Conservation (phyloP, 2,797 vertebrate species). For the Poecilia gillii region DNA sequence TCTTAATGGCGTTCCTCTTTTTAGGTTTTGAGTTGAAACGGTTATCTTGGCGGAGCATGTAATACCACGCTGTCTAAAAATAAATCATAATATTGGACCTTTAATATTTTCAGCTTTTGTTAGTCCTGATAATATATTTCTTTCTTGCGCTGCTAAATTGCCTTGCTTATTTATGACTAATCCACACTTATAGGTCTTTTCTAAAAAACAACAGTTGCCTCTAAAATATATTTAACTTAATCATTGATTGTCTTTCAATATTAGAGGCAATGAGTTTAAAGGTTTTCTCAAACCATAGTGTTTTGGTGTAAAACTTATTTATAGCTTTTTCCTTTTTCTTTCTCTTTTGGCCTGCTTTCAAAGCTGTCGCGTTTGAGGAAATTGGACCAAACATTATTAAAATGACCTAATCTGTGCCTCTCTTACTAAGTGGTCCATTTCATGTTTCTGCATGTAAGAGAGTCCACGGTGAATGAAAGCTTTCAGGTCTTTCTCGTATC, state of each 20-base stretch:
- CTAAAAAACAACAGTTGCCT: not conserved
- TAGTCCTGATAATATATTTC: not conserved
- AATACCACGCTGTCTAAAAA: not conserved
- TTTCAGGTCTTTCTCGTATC: slow-evolving; percentile 61
- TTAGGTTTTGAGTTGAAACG: not conserved
- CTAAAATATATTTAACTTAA: not conserved
- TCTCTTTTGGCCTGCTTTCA: not conserved
- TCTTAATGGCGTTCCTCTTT: not conserved
- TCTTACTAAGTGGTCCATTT: slow-evolving; percentile 23
- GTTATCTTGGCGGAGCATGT: not conserved
- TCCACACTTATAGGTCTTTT: not conserved
- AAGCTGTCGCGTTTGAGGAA: slow-evolving; percentile 22
- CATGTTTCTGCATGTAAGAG: slow-evolving; percentile 14
- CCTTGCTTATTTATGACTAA: not conserved
- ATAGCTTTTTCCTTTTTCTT: not conserved
- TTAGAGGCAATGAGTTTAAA: not conserved
- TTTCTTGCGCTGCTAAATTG: not conserved
- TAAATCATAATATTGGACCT: not conserved
- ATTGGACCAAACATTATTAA: slow-evolving; percentile 14
- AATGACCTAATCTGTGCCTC: slow-evolving; percentile 35
- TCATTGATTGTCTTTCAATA: not conserved
- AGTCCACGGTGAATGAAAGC: slow-evolving; percentile 73
- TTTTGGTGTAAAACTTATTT: not conserved
- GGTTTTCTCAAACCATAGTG: not conserved
- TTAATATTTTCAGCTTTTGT: not conserved